phyloP scores from a whole-genome alignment of 2,113 vertebrate genomes.

The Cyanoliseus patagonus region DNA sequence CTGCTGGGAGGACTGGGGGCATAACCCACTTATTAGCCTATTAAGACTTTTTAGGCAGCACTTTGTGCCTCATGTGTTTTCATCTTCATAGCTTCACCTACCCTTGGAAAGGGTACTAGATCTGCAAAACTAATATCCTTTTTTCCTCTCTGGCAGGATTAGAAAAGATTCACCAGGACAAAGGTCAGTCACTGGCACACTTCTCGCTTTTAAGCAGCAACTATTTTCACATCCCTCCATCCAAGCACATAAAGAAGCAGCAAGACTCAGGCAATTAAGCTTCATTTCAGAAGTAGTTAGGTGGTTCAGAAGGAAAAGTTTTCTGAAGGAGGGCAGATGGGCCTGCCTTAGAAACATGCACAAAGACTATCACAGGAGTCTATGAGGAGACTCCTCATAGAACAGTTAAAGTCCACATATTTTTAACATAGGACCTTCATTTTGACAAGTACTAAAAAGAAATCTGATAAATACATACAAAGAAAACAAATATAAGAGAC shows the following conservation, averaged over 20 bases:
- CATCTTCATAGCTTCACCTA: background rate
- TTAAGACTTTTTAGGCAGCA: background rate
- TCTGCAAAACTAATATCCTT: background rate
- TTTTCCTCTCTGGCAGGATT: background rate
- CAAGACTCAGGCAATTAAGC: background rate
- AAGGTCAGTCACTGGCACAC: background rate
- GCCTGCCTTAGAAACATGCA: background rate
- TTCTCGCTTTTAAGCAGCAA: conserved; percentile 1
- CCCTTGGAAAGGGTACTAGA: background rate
- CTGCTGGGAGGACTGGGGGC: background rate
- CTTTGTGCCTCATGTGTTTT: background rate
- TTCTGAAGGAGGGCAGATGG: background rate
- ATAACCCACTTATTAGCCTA: background rate
- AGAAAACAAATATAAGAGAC: background rate
- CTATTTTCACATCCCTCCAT: background rate
- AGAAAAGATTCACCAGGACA: background rate
- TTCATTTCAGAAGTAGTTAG: background rate
- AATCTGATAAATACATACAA: background rate
- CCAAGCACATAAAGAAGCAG: background rate
- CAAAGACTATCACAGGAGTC: background rate
- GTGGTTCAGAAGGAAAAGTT: background rate
- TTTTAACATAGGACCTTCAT: background rate
- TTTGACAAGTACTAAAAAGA: background rate
- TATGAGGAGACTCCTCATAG: background rate
- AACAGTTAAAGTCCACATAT: fast-evolving